Conservation (phyloP, 1,140 invertebrate species). For the Delia radicum region DNA sequence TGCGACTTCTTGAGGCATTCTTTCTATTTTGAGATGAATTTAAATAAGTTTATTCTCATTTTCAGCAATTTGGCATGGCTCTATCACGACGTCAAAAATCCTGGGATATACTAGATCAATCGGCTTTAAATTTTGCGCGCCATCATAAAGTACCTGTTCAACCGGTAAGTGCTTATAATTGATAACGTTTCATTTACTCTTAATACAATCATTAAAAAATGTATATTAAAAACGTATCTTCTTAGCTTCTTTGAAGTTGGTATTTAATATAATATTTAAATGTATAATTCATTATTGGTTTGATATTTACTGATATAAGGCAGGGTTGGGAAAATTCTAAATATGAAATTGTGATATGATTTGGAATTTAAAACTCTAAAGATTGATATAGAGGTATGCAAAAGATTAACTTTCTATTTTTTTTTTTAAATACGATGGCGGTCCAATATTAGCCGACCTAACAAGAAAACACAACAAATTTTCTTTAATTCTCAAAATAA, state of each 20-base stretch:
- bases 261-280: background rate
- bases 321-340: too few relatives aligned
- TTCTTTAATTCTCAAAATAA: too few relatives aligned
- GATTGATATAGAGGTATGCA: too few relatives aligned
- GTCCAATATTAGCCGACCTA: too few relatives aligned
- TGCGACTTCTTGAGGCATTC: too few relatives aligned
- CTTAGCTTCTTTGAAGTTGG: slow-evolving; percentile 20
- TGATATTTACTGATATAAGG: too few relatives aligned
- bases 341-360: too few relatives aligned
- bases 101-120: slow-evolving; percentile 86
- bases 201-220: background rate
- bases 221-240: background rate
- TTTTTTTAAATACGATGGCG: too few relatives aligned
- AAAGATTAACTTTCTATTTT: too few relatives aligned
- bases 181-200: background rate
- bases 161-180: slow-evolving; percentile 62
- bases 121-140: slow-evolving; percentile 69
- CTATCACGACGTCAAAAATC: slow-evolving; percentile 80
- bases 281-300: background rate
- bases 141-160: slow-evolving; percentile 67
- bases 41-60: background rate
- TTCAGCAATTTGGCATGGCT: slow-evolving; percentile 33
- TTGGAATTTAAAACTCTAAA: too few relatives aligned
- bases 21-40: background rate
- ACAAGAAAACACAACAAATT: too few relatives aligned